Conservation (phyloP, 1,140 invertebrate genomes). For the Pseudomyrmex flavicornis region DNA sequence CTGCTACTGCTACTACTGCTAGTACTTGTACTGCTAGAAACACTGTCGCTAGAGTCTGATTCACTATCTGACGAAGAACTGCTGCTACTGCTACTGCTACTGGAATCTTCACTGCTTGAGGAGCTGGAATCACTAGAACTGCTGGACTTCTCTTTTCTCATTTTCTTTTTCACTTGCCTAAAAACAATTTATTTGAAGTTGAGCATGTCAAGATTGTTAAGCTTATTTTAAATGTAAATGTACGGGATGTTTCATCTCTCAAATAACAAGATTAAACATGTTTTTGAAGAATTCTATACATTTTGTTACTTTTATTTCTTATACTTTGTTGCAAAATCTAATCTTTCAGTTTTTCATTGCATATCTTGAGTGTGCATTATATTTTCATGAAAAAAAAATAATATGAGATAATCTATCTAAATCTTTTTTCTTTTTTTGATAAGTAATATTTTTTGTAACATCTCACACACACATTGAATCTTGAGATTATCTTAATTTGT, state of each 20-base stretch:
- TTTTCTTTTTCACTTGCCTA: constrained; percentile 70
- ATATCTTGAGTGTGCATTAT: too few relatives aligned
- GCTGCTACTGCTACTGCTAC: constrained; percentile 71
- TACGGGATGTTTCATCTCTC: not conserved
- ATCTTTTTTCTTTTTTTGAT: too few relatives aligned
- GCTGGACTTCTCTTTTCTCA: constrained; percentile 63
- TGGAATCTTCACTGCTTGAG: constrained; percentile 68
- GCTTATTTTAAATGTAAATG: not conserved
- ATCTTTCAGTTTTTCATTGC: too few relatives aligned
- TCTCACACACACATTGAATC: too few relatives aligned
- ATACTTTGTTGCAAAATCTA: too few relatives aligned
- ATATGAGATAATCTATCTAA: too few relatives aligned
- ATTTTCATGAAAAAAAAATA: too few relatives aligned
- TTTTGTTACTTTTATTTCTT: too few relatives aligned
- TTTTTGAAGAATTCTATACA: too few relatives aligned
- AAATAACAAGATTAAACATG: not conserved
- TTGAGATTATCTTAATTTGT: too few relatives aligned
- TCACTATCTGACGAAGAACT: constrained; percentile 74
- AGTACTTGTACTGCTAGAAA: constrained; percentile 71
- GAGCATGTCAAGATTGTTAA: too few relatives aligned
- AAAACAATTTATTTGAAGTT: constrained; percentile 3
- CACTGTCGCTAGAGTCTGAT: constrained; percentile 74
- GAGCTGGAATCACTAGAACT: constrained; percentile 72
- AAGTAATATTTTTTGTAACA: too few relatives aligned
- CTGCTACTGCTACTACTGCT: constrained; percentile 67